Evolutionary conservation across 2,888 invertebrate species (phyloP).

Genomic region (Andrena camellia): DNA sequence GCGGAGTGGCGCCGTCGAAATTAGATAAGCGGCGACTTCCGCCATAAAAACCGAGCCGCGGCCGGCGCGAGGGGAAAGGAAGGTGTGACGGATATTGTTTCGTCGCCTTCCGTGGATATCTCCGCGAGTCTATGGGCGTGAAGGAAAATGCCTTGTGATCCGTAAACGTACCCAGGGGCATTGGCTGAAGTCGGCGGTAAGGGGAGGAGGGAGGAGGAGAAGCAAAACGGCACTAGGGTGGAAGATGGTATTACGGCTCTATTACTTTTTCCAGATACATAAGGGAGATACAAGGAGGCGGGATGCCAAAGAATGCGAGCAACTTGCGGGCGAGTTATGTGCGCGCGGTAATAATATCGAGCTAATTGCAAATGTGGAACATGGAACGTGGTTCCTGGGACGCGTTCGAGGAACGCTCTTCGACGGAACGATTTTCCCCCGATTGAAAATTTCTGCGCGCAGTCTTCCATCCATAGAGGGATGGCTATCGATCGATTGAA

Average conservation of each 20-base stretch:
- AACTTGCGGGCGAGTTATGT: slow-evolving; percentile 72
- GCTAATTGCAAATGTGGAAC: slow-evolving; percentile 73
- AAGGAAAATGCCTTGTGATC: slow-evolving; percentile 6
- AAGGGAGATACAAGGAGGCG: slow-evolving; percentile 43
- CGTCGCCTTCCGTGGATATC: slow-evolving; percentile 42
- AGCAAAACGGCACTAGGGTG: slow-evolving; percentile 38
- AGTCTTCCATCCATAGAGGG: too few relatives aligned
- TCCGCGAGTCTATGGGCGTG: slow-evolving; percentile 25
- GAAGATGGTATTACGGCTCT: slow-evolving; percentile 66
- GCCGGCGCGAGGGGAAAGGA: slow-evolving; percentile 24
- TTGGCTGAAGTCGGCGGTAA: background rate
- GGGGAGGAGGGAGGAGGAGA: slow-evolving; percentile 14
- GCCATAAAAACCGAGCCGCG: slow-evolving; percentile 41
- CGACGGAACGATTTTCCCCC: background rate
- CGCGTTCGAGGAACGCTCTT: background rate
- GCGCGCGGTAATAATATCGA: slow-evolving; percentile 75
- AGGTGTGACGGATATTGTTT: slow-evolving; percentile 54
- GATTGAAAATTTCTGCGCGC: background rate
- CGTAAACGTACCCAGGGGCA: background rate
- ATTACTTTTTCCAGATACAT: slow-evolving; percentile 53
- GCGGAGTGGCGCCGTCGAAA: slow-evolving; percentile 15
- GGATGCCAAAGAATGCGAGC: slow-evolving; percentile 65
- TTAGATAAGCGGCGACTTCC: slow-evolving; percentile 56
- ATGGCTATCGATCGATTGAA: too few relatives aligned
- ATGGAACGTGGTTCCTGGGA: background rate